Base-by-base conservation (phyloP, 2,113 vertebrate genomes). In the Lagopus muta region DNA sequence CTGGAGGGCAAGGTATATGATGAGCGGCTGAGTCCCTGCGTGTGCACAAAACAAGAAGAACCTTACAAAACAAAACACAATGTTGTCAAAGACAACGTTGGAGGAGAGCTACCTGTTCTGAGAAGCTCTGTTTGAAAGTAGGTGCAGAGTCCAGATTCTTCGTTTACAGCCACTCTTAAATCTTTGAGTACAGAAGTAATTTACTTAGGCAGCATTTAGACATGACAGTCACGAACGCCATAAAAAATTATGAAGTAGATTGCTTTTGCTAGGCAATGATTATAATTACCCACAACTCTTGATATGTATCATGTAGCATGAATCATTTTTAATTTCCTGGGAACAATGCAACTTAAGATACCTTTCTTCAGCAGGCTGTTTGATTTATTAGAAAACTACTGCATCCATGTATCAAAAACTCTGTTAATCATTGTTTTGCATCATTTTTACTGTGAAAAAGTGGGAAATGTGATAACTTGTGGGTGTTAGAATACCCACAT, bases 251-350 rank as follows among this genome's bases (percentile, higher is more conserved):
- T 42, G 18, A 72, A 75, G 20, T 83, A 81, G 75, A 67, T 91
- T 78, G 85, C 8, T 90, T 96, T 94, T 92, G 88, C 61, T 88
- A 43, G 72, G 21, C 61, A 91, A 2, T 64, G n/a, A 71, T 93
- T 92, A 69, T 94, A 88, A 89, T 91, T 94, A 82, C 61, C 88
- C 73, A 57, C 64, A 81, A 13, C 47, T 81, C 50, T 64, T 54
- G 43, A 72, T 90, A 67, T 4, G 34, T 87, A 67, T 87, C 47
- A 16, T 50, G 60, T 77, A 60, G 82, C 2, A 0, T 30, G 57
- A 80, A 77, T 27, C 36, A 43, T 74, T 94, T 95, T 92, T 95
- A 88, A 92, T 96, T 93, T 96, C 89, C 91, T 93, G 93, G 80
- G 85, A 83, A 92, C 78, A 91, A 28, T 57, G 82, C 32, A 77